These are phyloP conservation scores for Popillia japonica DNA, from an alignment of 1,140 invertebrate genomes.

Conservation along the genomic window DNA sequence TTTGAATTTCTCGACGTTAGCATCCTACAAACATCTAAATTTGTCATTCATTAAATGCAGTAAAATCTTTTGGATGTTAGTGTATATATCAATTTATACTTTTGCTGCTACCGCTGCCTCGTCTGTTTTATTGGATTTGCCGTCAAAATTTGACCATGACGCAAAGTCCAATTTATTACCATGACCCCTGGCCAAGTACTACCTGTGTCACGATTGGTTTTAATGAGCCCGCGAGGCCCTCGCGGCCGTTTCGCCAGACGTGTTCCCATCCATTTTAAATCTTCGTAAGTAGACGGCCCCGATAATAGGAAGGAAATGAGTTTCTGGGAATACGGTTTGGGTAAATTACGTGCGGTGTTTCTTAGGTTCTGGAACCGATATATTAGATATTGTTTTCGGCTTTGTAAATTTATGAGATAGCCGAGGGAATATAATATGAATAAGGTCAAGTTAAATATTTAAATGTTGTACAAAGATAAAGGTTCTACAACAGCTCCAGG, in stretches of 20 bases:
- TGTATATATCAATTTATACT: not conserved
- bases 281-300: slow-evolving; percentile 12
- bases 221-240: slow-evolving; percentile 10
- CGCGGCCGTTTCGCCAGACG: slow-evolving; percentile 24
- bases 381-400: slow-evolving; percentile 28
- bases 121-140: not conserved
- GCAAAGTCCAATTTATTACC: slow-evolving; percentile 2
- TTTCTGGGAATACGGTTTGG: slow-evolving; percentile 18
- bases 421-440: too few species aligned
- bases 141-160: not conserved
- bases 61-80: not conserved
- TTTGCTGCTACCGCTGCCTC: not conserved
- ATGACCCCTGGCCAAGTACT: slow-evolving; percentile 18
- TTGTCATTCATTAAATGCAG: too few species aligned
- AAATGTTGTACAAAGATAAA: too few species aligned
- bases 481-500: too few species aligned
- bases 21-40: too few species aligned
- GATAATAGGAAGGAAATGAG: slow-evolving; percentile 12
- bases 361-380: not conserved
- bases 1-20: too few species aligned
- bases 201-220: slow-evolving; percentile 28
- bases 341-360: slow-evolving; percentile 31
- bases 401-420: slow-evolving; percentile 18
- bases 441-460: too few species aligned
- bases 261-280: slow-evolving; percentile 32